phyloP scores from a whole-genome alignment of 92 coral and sea anemone species.

The Actinostola sp. region DNA sequence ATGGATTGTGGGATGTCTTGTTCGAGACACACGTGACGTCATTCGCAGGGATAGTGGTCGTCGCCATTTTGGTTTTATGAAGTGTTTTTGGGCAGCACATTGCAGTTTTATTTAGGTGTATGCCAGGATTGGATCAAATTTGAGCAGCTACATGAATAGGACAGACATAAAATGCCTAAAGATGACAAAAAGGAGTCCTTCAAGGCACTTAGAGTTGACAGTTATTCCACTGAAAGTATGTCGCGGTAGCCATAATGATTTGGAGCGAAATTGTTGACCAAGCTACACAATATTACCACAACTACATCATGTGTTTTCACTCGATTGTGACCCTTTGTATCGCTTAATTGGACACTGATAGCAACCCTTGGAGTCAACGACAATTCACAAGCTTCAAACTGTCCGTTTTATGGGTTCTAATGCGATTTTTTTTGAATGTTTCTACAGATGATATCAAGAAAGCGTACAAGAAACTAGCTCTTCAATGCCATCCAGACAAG shows the following conservation, averaged over 20 bases:
- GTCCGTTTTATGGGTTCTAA: constrained; percentile 24
- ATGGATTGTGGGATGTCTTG: constrained; percentile 49
- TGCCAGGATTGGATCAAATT: constrained; percentile 65
- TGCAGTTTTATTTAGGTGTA: constrained; percentile 36
- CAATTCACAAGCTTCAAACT: background rate
- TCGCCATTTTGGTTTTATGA: constrained; percentile 94
- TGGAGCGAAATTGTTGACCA: constrained; percentile 22
- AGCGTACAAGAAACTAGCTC: constrained; percentile 89
- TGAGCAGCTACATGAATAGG: constrained; percentile 73
- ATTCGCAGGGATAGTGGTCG: constrained; percentile 64
- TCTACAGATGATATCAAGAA: constrained; percentile 87
- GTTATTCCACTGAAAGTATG: constrained; percentile 87
- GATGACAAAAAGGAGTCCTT: constrained; percentile 91
- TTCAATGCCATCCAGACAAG: constrained; percentile 90
- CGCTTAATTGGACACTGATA: constrained; percentile 3
- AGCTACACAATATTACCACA: constrained; percentile 17
- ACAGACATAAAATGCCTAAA: constrained; percentile 91
- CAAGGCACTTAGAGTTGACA: constrained; percentile 87
- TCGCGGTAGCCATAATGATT: constrained; percentile 28
- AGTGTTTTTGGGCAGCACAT: constrained; percentile 70
- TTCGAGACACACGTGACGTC: constrained; percentile 90
- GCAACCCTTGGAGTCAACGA: background rate
- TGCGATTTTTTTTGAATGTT: constrained; percentile 44
- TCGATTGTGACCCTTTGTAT: constrained; percentile 1
- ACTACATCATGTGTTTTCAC: constrained; percentile 3